Evolutionary conservation across 2,797 vertebrate genomes (phyloP).

Genomic region (Bovichtus diacanthus): DNA sequence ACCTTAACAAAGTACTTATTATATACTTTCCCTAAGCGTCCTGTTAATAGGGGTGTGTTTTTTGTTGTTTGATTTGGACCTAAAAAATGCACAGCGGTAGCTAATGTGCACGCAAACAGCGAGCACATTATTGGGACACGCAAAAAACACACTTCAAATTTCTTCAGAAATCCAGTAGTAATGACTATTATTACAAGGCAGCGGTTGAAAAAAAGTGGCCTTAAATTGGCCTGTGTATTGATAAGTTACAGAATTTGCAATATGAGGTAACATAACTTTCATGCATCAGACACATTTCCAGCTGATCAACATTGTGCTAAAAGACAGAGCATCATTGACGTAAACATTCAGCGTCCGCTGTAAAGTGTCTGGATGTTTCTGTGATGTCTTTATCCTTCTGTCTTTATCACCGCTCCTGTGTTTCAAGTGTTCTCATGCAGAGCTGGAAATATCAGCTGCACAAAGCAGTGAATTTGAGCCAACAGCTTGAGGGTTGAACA

Average conservation of each 20-base stretch:
- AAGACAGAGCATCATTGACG: neutral
- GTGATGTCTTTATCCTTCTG: neutral
- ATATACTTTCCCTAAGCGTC: neutral
- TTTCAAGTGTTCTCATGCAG: constrained; percentile 2
- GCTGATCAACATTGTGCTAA: neutral
- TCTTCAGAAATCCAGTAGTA: neutral
- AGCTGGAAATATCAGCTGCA: constrained; percentile 35
- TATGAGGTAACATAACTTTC: neutral
- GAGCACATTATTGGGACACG: neutral
- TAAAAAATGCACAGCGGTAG: neutral
- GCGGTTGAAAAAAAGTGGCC: neutral
- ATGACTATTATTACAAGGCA: neutral
- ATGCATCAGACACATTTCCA: neutral
- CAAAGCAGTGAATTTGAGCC: constrained; percentile 28
- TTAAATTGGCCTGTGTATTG: neutral
- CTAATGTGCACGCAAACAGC: neutral
- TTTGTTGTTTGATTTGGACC: no score
- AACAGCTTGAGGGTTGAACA: constrained; percentile 35
- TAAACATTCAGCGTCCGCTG: neutral
- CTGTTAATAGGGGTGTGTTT: neutral
- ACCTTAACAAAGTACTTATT: neutral
- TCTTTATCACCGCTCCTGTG: neutral
- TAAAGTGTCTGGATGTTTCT: neutral
- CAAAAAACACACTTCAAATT: neutral
- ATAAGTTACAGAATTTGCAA: neutral